Conservation (phyloP, 2,797 vertebrate species). For the Anabas testudineus region DNA sequence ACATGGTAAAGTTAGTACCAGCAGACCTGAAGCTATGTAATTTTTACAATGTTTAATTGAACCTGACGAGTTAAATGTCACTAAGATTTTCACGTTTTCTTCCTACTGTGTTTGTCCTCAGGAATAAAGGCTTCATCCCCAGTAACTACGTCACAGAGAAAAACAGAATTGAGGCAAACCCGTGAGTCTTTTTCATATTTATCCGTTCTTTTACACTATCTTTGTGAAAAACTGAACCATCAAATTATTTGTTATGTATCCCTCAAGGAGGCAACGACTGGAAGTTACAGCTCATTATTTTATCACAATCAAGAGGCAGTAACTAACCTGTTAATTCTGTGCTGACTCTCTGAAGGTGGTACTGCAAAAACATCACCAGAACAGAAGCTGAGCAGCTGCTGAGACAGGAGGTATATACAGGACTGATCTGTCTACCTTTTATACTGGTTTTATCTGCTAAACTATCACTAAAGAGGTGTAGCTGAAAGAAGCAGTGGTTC, state of each 20-base stretch:
- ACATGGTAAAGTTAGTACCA: no score
- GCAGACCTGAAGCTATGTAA: no score
- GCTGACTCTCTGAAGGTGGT: slow-evolving; percentile 84
- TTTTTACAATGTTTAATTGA: no score
- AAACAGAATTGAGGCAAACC: slow-evolving; percentile 85
- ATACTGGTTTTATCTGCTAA: no score
- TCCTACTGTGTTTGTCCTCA: slow-evolving; percentile 18
- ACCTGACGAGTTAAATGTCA: no score
- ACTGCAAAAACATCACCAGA: slow-evolving; percentile 89
- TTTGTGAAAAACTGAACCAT: no score
- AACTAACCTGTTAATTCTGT: neutral
- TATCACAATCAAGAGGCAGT: neutral
- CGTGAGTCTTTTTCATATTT: slow-evolving; percentile 77
- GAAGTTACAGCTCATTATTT: neutral
- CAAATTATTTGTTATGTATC: no score
- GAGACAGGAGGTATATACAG: slow-evolving; percentile 85
- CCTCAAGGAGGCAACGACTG: no score
- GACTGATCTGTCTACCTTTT: no score
- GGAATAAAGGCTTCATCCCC: slow-evolving; percentile 92
- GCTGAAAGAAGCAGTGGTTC: no score
- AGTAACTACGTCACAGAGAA: slow-evolving; percentile 91
- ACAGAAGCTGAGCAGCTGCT: slow-evolving; percentile 90
- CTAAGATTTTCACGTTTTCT: neutral
- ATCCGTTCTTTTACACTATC: no score
- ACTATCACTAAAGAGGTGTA: no score